A percentile compares a stretch with the other conserved stretches of the same genome.
These are phyloP conservation scores for Lophotriccus pileatus DNA, from an alignment of 2,797 vertebrate genomes.

Conservation along the genomic window DNA sequence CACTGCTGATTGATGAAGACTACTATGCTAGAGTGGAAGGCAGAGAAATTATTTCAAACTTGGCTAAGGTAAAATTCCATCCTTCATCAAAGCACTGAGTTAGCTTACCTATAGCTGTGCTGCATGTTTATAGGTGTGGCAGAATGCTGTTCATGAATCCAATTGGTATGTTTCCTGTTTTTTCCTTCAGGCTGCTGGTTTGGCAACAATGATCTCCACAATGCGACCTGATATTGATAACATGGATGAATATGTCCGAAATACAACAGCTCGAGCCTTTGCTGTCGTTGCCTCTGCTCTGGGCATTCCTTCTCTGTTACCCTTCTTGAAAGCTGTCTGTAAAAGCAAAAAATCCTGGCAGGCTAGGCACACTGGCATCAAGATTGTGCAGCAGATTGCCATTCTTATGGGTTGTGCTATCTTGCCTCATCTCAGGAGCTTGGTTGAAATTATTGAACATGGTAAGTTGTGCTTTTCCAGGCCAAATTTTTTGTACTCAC, in stretches of 20 bases:
- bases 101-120: not conserved
- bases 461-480: conserved; percentile 76
- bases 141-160: not conserved
- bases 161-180: not conserved
- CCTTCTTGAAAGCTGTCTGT: conserved; percentile 98
- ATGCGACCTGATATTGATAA: conserved; percentile 99
- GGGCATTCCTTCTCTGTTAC: conserved; percentile 96
- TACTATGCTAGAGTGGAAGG: conserved; percentile 99
- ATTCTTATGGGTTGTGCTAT: conserved; percentile 99
- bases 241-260: conserved; percentile 99
- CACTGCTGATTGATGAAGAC: conserved; percentile 97
- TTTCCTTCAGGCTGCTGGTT: conserved; percentile 87
- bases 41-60: conserved; percentile 98
- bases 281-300: conserved; percentile 97
- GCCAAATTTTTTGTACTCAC: not conserved
- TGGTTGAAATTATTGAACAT: conserved; percentile 99
- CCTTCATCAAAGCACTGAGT: not conserved
- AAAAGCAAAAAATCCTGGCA: conserved; percentile 99
- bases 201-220: conserved; percentile 99
- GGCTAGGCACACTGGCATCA: conserved; percentile 97
- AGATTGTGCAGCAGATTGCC: conserved; percentile 99
- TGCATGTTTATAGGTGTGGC: not conserved
- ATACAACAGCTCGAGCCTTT: conserved; percentile 97
- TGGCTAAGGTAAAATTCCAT: conserved; percentile 87
- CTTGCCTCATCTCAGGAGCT: conserved; percentile 96